Base-by-base conservation (phyloP, 2,113 vertebrate genomes). In the Miniopterus natalensis region DNA sequence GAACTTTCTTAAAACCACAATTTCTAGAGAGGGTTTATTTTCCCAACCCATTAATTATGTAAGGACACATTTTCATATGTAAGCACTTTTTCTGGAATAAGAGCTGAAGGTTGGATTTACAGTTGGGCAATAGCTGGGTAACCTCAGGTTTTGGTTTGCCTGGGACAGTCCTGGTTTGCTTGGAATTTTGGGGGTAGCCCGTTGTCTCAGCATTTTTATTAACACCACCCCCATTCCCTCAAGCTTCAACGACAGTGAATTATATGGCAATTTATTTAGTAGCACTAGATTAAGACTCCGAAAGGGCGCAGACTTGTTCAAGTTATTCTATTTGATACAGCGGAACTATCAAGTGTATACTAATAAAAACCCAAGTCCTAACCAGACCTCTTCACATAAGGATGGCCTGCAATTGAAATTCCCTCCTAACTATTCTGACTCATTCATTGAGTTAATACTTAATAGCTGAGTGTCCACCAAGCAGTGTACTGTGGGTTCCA, bases 1-100 rank as follows among this genome's bases (percentile, higher is more conserved):
- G 49, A 81, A 78, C 36, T 88, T 93, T 53, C 29, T 78, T 49
- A 88, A 89, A 97, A 92, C 61, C 95, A 80, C 36, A 73, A 21
- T 88, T 93, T 96, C n/a, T 77, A 66, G 25, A 51, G 17, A 73
- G 27, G 31, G 10, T 49, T 84, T 73, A 80, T 86, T 84, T 71
- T 21, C 36, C 23, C 51, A 85, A 75, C 74, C 57, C 27, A 0
- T 85, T 92, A 95, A 88, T 86, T 94, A 96, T 78, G 29, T 51
- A n/a, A 85, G 66, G 83, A n/a, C 25, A 78, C 7, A 4, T 83
- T 95, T 93, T 91, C 51, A 27, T 75, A 57, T 65, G 74, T 92
- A 95, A 96, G 86, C 73, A 65, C 17, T 29, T 45, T 78, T 51
- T 61, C 31, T 80, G 9, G 42, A 66, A 74, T 75, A 91, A 95